phyloP scores from a whole-genome alignment of 1,140 invertebrate species.

The Drosophila setifemur region DNA sequence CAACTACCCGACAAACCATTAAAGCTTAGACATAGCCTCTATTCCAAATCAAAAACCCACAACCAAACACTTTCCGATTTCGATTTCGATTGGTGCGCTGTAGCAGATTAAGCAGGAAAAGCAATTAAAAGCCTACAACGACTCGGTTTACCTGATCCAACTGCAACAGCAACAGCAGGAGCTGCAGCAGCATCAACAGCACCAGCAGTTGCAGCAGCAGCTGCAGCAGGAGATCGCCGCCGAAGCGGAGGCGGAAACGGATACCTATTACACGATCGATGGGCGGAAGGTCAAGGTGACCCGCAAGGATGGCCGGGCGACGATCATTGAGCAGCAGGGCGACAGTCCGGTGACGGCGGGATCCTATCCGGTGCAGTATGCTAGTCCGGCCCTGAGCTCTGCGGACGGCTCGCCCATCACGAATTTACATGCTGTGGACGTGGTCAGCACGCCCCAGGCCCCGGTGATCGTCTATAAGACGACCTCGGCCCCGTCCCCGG shows the following conservation, averaged over 20 bases:
- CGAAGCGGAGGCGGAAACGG: constrained; percentile 38
- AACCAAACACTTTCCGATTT: constrained; percentile 68
- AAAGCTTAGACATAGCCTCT: constrained; percentile 30
- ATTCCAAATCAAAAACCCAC: constrained; percentile 29
- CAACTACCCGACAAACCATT: constrained; percentile 13
- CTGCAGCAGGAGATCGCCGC: constrained; percentile 51
- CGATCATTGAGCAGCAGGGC: constrained; percentile 60
- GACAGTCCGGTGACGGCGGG: constrained; percentile 52
- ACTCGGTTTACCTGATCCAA: constrained; percentile 76
- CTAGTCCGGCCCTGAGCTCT: constrained; percentile 71
- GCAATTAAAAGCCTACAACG: constrained; percentile 79
- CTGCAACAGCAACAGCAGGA: constrained; percentile 73
- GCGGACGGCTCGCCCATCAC: constrained; percentile 74
- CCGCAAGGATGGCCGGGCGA: constrained; percentile 59
- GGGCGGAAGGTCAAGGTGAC: constrained; percentile 64
- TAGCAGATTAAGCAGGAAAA: constrained; percentile 82
- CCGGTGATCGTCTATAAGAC: constrained; percentile 81
- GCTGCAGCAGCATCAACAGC: constrained; percentile 36
- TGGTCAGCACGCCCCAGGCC: constrained; percentile 54
- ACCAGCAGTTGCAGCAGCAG: constrained; percentile 62
- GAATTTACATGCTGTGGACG: constrained; percentile 70
- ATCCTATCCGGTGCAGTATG: constrained; percentile 73
- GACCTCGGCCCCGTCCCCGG: constrained; percentile 62
- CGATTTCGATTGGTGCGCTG: constrained; percentile 44
- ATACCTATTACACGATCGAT: constrained; percentile 68